Evolutionary conservation across 2,797 vertebrate genomes (phyloP).

Genomic region (Lophius americanus): DNA sequence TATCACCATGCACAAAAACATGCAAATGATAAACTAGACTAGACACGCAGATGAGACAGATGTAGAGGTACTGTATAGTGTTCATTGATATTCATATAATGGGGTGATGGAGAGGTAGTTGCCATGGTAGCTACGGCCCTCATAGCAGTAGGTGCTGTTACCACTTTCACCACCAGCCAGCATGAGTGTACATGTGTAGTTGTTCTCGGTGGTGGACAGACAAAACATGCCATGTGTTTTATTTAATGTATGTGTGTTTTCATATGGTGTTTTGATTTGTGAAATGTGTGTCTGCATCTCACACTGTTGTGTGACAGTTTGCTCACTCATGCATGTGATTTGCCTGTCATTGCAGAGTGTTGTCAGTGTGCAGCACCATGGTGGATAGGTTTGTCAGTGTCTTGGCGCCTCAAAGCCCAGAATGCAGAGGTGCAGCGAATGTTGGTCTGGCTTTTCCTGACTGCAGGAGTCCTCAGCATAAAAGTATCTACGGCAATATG

Average conservation of each 20-base stretch:
- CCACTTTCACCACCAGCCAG: slow-evolving; percentile 32
- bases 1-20: slow-evolving; percentile 4
- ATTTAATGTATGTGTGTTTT: not conserved
- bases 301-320: slow-evolving; percentile 19
- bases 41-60: slow-evolving; percentile 22
- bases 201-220: slow-evolving; percentile 17
- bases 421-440: slow-evolving; percentile 11
- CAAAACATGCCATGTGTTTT: slow-evolving; percentile 3
- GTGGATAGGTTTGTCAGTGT: slow-evolving; percentile 19
- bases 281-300: slow-evolving; percentile 5
- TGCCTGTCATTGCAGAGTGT: slow-evolving; percentile 27
- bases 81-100: slow-evolving; percentile 31
- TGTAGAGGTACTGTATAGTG: slow-evolving; percentile 19
- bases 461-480: not conserved
- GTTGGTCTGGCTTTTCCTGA: slow-evolving; percentile 1
- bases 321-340: slow-evolving; percentile 42
- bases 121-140: slow-evolving; percentile 65
- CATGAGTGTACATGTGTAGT: slow-evolving; percentile 1
- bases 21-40: slow-evolving; percentile 17
- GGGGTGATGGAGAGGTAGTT: slow-evolving; percentile 64
- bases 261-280: not conserved
- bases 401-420: slow-evolving; percentile 1
- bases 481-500: too few species aligned
- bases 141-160: slow-evolving; percentile 54
- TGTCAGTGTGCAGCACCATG: slow-evolving; percentile 1